A percentile compares a stretch with the other conserved stretches of the same genome.
Evolutionary conservation across 2,888 invertebrate genomes (phyloP).

Genomic region (Nyleta sp.): DNA sequence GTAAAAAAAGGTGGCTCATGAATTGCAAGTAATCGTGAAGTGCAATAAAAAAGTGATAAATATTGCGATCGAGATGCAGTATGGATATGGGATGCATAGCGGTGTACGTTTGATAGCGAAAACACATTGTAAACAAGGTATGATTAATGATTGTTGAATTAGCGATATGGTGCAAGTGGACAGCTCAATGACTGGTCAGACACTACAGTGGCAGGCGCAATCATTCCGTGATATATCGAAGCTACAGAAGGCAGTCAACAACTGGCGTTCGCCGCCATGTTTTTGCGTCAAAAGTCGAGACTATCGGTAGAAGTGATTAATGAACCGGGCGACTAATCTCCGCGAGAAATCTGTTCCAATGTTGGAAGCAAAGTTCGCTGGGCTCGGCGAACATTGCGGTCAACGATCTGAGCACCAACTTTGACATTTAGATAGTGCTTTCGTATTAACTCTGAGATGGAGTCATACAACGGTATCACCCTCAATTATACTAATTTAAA

Average conservation of each 20-base stretch:
- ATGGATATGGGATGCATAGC: slow-evolving; percentile 40
- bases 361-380: slow-evolving; percentile 46
- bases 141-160: slow-evolving; percentile 62
- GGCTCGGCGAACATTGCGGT: slow-evolving; percentile 52
- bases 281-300: slow-evolving; percentile 61
- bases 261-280: slow-evolving; percentile 55
- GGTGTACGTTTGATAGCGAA: slow-evolving; percentile 53
- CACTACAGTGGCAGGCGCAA: slow-evolving; percentile 54
- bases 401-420: slow-evolving; percentile 42
- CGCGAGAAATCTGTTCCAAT: slow-evolving; percentile 68
- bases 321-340: slow-evolving; percentile 68
- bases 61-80: slow-evolving; percentile 38
- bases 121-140: slow-evolving; percentile 61
- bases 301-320: slow-evolving; percentile 68
- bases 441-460: slow-evolving; percentile 31
- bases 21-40: slow-evolving; percentile 43
- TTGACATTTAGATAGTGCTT: slow-evolving; percentile 47
- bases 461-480: slow-evolving; percentile 23
- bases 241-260: slow-evolving; percentile 57
- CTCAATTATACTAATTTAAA: slow-evolving; percentile 32
- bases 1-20: slow-evolving; percentile 13
- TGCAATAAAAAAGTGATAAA: slow-evolving; percentile 52
- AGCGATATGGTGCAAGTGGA: slow-evolving; percentile 55
- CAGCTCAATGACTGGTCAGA: slow-evolving; percentile 64
- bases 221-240: slow-evolving; percentile 67